These are phyloP conservation scores for Habropoda laboriosa DNA, from an alignment of 1,140 invertebrate species.

Conservation along the genomic window DNA sequence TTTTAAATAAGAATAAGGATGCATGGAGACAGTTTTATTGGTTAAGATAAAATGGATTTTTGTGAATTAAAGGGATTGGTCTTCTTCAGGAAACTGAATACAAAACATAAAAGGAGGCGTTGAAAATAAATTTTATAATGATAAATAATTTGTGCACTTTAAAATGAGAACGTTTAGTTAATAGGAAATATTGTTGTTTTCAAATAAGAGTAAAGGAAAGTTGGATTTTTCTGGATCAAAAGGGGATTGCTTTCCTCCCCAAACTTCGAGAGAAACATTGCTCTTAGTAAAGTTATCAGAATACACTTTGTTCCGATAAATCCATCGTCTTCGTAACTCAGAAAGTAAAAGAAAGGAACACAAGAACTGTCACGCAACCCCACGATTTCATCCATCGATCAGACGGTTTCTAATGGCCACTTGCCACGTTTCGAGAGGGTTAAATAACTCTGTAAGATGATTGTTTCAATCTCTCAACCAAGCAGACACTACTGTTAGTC, in stretches of 20 bases:
- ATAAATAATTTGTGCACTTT: no score
- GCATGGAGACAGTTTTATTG: no score
- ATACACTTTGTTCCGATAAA: background rate
- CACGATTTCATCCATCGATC: background rate
- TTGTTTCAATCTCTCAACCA: background rate
- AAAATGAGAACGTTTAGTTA: no score
- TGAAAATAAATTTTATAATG: no score
- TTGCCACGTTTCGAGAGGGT: background rate
- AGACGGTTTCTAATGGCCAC: background rate
- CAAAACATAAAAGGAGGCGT: no score
- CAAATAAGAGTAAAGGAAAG: no score
- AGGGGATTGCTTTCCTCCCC: background rate
- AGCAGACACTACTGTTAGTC: background rate
- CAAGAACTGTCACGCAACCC: background rate
- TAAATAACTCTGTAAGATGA: background rate
- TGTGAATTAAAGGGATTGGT: no score
- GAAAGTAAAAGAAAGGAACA: background rate
- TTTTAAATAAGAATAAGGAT: no score
- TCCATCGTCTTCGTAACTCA: background rate
- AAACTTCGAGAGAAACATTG: no score
- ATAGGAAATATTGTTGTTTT: no score
- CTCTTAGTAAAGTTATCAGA: background rate
- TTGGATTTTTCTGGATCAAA: background rate
- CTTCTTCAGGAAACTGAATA: no score
- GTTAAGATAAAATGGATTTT: no score